Conservation (phyloP, 2,888 invertebrate genomes). For the Adela reaumurella region DNA sequence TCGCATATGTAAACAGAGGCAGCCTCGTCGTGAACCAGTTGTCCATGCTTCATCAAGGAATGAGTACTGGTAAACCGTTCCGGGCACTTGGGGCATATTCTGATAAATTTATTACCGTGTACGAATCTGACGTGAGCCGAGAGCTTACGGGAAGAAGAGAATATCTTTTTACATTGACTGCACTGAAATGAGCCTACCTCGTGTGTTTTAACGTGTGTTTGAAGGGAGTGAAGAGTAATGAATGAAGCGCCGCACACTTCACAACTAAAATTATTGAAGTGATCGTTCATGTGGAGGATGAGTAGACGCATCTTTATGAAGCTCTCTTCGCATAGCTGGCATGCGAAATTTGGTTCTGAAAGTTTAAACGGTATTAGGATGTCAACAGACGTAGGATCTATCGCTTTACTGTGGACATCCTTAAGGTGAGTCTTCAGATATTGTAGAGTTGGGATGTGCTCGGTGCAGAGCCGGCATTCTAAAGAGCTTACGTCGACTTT, state of each 20-base stretch:
- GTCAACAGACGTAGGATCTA: conserved; percentile 24
- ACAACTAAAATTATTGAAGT: conserved; percentile 2
- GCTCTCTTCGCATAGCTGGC: conserved; percentile 29
- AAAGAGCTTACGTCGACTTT: conserved; percentile 32
- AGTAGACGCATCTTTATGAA: conserved; percentile 23
- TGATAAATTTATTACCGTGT: conserved; percentile 26
- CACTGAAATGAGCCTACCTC: conserved; percentile 31
- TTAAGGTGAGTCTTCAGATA: conserved; percentile 28
- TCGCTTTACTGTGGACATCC: conserved; percentile 21
- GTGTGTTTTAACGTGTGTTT: conserved; percentile 29
- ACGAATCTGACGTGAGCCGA: conserved; percentile 28
- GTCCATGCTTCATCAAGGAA: conserved; percentile 10
- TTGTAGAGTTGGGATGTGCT: conserved; percentile 17
- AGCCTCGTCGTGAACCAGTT: conserved; percentile 23
- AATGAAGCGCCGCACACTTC: not conserved
- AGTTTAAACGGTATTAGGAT: conserved; percentile 34
- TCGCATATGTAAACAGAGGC: conserved; percentile 27
- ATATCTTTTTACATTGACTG: conserved; percentile 34
- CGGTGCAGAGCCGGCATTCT: conserved; percentile 29
- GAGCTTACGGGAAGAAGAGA: conserved; percentile 28
- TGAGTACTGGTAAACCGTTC: conserved; percentile 1
- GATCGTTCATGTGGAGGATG: conserved; percentile 1
- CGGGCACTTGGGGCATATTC: conserved; percentile 1
- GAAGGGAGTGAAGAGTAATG: conserved; percentile 24
- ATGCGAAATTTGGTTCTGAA: conserved; percentile 26